Evolutionary conservation across 2,797 vertebrate genomes (phyloP), one percentile per base, ranked within the genome.

Genomic region (Acipenser ruthenus): DNA sequence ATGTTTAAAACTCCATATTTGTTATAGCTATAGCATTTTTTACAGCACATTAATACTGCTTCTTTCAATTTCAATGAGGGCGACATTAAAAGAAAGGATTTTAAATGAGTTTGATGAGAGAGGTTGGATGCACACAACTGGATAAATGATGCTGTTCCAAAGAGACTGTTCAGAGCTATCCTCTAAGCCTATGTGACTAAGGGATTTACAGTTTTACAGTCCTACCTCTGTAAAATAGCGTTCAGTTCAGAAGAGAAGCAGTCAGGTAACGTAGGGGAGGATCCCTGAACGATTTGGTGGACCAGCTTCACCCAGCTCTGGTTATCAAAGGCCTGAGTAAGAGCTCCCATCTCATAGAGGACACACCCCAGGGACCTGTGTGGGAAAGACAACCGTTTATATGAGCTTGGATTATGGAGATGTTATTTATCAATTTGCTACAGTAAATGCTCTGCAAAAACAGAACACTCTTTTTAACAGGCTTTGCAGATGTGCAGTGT

Each of bases 281-380:
- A 70, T 48, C 58, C 70, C 49, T 72, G 65, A 7, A 70, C 63
- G n/a, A 74, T 74, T 63, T 61, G 55, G 6, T 61, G 59, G 10
- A 70, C 58, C 6, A 74, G 66, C 59, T 70, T 69, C 37, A 72
- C 65, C 73, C 73, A 74, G 48, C 49, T 66, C 6, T 67, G 50
- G 37, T 60, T 53, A 37, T 68, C 64, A 62, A 66, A 72, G 1
- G 70, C 73, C 4, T n/a, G 49, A 48, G 18, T 65, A n/a, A 68
- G 56, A 53, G 70, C 10, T 11, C 65, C 69, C 13, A 74, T 70
- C 58, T 74, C 73, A 68, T 74, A 72, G 3, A 74, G 60, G 13
- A 74, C 66, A 59, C 73, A 74, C 1, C 73, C 73, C 64, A 74
- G 7, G 18, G 73, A 71, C 73, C 73, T 74, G 65, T 15, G 15